These are phyloP conservation scores for Ophthalmolycus amberensis DNA, from an alignment of 2,113 vertebrate genomes.

Conservation along the genomic window DNA sequence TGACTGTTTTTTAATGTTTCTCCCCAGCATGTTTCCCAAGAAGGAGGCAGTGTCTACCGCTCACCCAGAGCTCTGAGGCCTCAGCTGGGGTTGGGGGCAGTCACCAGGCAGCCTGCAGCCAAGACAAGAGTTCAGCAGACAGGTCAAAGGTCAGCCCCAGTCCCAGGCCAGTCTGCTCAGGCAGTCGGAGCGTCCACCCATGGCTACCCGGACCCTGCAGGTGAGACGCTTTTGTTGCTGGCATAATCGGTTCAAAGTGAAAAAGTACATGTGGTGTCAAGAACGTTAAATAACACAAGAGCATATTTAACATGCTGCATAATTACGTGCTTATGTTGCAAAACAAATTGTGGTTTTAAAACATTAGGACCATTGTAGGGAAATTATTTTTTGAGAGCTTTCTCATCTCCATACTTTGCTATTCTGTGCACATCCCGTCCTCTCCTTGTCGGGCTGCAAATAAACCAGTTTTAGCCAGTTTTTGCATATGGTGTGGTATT, in stretches of 20 bases:
- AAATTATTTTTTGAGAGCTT: not conserved
- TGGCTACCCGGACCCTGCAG: constrained; percentile 84
- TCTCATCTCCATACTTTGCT: not conserved
- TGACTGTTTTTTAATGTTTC: constrained; percentile 12
- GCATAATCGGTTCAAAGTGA: not conserved
- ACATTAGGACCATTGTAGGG: not conserved
- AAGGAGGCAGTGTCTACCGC: constrained; percentile 83
- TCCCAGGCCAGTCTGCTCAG: constrained; percentile 83
- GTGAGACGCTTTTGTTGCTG: constrained; percentile 74
- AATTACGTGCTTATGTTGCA: not conserved
- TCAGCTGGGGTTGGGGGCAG: constrained; percentile 91
- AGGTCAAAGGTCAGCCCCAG: constrained; percentile 85
- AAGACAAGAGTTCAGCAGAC: constrained; percentile 88
- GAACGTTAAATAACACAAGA: not conserved
- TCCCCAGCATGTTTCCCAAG: constrained; percentile 56
- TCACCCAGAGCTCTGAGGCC: constrained; percentile 92
- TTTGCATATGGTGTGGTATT: not conserved
- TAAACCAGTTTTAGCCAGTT: not conserved
- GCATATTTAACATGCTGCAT: not conserved
- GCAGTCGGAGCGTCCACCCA: constrained; percentile 73
- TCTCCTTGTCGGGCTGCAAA: constrained; percentile 11
- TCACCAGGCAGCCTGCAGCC: constrained; percentile 88
- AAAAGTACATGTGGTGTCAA: not conserved
- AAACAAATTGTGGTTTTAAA: not conserved
- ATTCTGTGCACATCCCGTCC: constrained; percentile 2